Evolutionary conservation across 2,797 vertebrate genomes (phyloP).

Genomic region (Nannoperca australis): DNA sequence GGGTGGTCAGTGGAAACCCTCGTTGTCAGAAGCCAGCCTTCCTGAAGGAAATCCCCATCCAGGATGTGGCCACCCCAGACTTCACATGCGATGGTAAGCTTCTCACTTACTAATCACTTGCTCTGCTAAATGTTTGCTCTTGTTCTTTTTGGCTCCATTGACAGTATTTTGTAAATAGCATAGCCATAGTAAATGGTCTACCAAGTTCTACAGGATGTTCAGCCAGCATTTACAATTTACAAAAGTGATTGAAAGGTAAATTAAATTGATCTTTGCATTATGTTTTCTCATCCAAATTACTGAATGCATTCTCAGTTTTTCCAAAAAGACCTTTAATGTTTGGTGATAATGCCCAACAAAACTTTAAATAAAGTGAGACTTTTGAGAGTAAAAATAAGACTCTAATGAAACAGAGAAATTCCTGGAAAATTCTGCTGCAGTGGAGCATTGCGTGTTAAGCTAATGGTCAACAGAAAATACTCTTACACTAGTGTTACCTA

Average conservation of each 20-base stretch:
- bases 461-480: background rate
- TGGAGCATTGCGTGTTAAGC: background rate
- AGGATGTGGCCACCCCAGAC: constrained; percentile 96
- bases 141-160: background rate
- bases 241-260: constrained; percentile 30
- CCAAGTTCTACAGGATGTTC: background rate
- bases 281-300: constrained; percentile 19
- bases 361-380: constrained; percentile 3
- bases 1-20: constrained; percentile 97
- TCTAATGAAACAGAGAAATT: background rate
- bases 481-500: background rate
- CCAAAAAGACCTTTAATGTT: background rate
- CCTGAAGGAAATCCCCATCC: constrained; percentile 98
- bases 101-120: background rate
- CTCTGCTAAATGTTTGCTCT: background rate
- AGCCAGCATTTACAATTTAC: background rate
- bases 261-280: constrained; percentile 28
- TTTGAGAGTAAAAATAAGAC: background rate
- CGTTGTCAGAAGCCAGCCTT: constrained; percentile 97
- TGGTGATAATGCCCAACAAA: constrained; percentile 9
- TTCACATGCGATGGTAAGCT: constrained; percentile 95
- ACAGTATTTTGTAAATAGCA: background rate
- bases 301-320: background rate
- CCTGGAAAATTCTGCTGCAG: constrained; percentile 1
- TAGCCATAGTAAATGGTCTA: background rate